Base-by-base conservation (phyloP, 2,888 invertebrate species). In the Uropetala carovei region DNA sequence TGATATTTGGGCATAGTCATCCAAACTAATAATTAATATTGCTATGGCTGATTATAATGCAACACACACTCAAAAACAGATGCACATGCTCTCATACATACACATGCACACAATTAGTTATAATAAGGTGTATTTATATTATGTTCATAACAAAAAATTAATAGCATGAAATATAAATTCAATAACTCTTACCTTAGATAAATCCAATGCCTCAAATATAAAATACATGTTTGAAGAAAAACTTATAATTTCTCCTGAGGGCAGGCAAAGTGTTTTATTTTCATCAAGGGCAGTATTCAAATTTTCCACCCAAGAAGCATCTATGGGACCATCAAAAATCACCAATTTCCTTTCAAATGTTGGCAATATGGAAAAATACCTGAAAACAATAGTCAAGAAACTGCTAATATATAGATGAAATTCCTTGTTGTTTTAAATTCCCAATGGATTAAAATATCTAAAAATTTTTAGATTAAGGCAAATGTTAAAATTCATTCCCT, bases 261-360 rank as follows among this genome's bases (percentile, higher is more conserved):
- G 98, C 68, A 98, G 95, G 94, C 98, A 98, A 30, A 98, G 96
- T 94, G 98, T 98, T 95, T 98, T 98, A 94, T 98, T 98, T 94
- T 98, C 98, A 95, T 98, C 98, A 93, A 98, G 95, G 8, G 98
- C 98, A 0, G 98, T 98, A 94, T 98, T 98, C 96, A 98, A 97
- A 94, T 98, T 98, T 95, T 98, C 98, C 93, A 98, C 98, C 98
- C 98, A 98, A 8, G 97, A 97, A 4, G 98, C 97, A 95, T 98
- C 98, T 4, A 98, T 98, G 0, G 98, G 98, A 0, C 98, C 98
- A 95, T 98, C 98, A 95, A 99, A 99, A 92, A 99, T 97, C 83
- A 99, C 96, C 99, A 99, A 99, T 95, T 99, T 99, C 93, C 97
- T 96, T 93, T 97, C 97, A 0, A 97, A 96, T 0, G 97, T 96